These are phyloP conservation scores for Drosophila koepferae DNA, from an alignment of 2,888 invertebrate species.

Conservation along the genomic window DNA sequence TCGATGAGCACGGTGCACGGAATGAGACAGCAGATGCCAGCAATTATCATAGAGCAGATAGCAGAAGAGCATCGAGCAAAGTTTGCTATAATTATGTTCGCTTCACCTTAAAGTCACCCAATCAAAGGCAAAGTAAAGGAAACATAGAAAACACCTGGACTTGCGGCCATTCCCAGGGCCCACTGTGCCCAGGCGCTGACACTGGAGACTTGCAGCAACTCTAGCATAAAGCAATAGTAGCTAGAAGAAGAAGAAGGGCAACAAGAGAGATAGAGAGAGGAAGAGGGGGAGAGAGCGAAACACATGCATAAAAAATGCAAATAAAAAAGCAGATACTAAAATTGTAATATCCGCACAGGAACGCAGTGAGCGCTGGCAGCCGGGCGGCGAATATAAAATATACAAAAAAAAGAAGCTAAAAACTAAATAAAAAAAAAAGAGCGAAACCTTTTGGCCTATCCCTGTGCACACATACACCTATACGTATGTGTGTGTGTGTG, in stretches of 20 bases:
- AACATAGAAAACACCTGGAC: constrained; percentile 19
- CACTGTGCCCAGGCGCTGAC: constrained; percentile 49
- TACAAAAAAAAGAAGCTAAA: constrained; percentile 22
- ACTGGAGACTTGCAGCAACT: not conserved
- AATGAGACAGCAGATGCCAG: constrained; percentile 19
- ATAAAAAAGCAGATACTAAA: constrained; percentile 78
- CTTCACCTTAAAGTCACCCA: constrained; percentile 42
- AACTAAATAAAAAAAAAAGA: constrained; percentile 23
- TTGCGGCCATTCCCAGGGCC: constrained; percentile 2
- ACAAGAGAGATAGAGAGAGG: not conserved
- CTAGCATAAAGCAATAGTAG: not conserved
- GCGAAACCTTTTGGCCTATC: constrained; percentile 71
- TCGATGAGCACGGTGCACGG: constrained; percentile 16
- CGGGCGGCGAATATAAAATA: constrained; percentile 25
- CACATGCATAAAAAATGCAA: constrained; percentile 79
- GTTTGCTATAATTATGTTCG: constrained; percentile 37
- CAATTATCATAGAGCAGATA: constrained; percentile 39
- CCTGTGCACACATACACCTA: constrained; percentile 42
- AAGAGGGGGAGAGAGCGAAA: constrained; percentile 16
- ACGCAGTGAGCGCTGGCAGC: constrained; percentile 45
- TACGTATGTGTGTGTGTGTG: not conserved
- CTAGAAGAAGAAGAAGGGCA: constrained; percentile 46
- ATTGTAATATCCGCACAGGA: constrained; percentile 78
- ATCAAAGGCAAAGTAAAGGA: constrained; percentile 18
- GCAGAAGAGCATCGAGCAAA: constrained; percentile 20